Conservation (phyloP, 2,113 vertebrate species). For the Bolborhynchus lineola region DNA sequence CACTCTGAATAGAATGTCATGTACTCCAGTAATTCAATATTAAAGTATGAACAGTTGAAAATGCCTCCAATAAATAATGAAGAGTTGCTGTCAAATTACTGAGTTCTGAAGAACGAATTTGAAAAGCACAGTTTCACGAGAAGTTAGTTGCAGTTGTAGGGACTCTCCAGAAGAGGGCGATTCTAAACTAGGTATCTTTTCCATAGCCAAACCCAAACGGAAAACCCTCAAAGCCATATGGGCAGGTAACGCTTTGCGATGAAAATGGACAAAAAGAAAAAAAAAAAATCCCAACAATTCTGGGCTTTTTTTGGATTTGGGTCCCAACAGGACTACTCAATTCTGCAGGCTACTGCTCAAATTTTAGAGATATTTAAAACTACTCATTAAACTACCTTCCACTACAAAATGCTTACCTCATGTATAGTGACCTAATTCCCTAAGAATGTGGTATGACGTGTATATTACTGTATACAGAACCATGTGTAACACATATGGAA, state of each 20-base stretch:
- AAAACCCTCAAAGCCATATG: not conserved
- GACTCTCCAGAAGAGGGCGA: slow-evolving; percentile 12
- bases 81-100: not conserved
- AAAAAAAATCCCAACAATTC: not conserved
- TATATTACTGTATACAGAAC: not conserved
- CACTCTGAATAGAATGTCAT: not conserved
- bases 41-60: not conserved
- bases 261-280: not conserved
- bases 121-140: not conserved
- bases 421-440: not conserved
- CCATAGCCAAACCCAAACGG: not conserved
- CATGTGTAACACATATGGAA: not conserved
- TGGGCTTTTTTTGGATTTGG: not conserved
- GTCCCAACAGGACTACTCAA: not conserved
- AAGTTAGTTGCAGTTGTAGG: not conserved
- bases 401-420: not conserved
- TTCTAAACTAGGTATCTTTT: not conserved
- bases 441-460: not conserved
- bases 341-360: not conserved
- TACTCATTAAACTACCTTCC: not conserved
- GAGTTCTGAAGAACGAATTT: not conserved
- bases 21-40: not conserved
- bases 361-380: not conserved
- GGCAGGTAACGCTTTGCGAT: not conserved
- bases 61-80: not conserved